Conservation (phyloP, 2,113 vertebrate genomes). For the Podarcis cretensis region DNA sequence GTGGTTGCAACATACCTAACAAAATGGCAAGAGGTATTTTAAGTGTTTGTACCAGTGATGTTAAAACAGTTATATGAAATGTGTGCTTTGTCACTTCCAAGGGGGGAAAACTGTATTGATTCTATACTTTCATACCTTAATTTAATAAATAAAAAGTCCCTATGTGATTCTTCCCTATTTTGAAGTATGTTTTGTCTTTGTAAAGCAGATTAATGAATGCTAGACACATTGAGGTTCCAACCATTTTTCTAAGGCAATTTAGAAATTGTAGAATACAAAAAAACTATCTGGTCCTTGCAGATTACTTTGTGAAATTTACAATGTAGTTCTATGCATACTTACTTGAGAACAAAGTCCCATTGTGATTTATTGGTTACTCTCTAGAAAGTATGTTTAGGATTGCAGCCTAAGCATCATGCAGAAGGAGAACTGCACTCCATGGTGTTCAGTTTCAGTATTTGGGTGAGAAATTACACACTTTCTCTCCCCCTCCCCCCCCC, state of each 20-base stretch:
- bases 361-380: neutral
- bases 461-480: too few species aligned
- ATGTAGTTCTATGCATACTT: neutral
- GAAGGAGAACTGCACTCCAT: neutral
- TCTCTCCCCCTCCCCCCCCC: too few species aligned
- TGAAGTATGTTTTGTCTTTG: neutral
- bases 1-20: conserved; percentile 28
- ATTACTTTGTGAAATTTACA: neutral
- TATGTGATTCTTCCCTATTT: neutral
- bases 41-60: conserved; percentile 43
- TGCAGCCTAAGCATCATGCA: neutral
- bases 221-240: neutral
- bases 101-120: conserved; percentile 13
- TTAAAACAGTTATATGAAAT: conserved; percentile 45
- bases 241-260: neutral
- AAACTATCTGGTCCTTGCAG: neutral
- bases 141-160: conserved; percentile 60
- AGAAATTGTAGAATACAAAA: neutral
- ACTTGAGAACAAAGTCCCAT: neutral
- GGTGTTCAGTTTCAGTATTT: neutral
- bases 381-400: neutral
- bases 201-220: neutral
- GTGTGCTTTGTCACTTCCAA: conserved; percentile 41
- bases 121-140: conserved; percentile 19
- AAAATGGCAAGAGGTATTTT: conserved; percentile 51